Percentiles rank a stretch among this genome's conserved stretches.
These are phyloP conservation scores for Anoplopoma fimbria DNA, from an alignment of 2,113 vertebrate genomes.

Conservation along the genomic window DNA sequence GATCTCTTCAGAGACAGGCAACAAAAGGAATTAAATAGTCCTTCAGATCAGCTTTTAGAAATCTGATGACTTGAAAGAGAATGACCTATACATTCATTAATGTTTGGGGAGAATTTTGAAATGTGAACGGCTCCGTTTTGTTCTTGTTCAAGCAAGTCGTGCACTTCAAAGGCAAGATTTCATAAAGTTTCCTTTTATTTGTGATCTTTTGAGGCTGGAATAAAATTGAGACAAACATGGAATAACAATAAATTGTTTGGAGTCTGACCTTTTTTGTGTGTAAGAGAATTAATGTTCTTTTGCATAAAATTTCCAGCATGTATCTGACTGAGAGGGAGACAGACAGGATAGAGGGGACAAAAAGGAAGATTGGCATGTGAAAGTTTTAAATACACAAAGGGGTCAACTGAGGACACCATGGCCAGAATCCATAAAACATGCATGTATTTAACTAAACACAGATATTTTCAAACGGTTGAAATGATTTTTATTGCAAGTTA, in stretches of 20 bases:
- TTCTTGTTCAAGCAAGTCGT: slow-evolving; percentile 28
- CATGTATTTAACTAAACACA: not conserved
- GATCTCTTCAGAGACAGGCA: slow-evolving; percentile 54
- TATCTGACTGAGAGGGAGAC: not conserved
- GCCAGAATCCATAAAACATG: not conserved
- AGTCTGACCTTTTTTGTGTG: not conserved
- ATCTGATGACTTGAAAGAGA: slow-evolving; percentile 54
- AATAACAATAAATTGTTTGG: not conserved
- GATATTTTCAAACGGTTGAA: not conserved
- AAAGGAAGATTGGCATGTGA: not conserved
- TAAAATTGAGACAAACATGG: not conserved
- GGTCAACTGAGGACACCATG: not conserved
- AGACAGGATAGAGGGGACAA: too few relatives aligned
- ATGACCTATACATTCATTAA: slow-evolving; percentile 50
- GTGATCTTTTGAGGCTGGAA: not conserved
- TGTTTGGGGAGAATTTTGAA: slow-evolving; percentile 36
- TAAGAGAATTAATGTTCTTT: not conserved
- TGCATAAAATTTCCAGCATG: not conserved
- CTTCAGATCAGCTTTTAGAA: slow-evolving; percentile 53
- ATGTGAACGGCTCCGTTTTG: slow-evolving; percentile 43
- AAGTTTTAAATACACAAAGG: not conserved
- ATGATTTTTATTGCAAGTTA: not conserved
- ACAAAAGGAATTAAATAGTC: slow-evolving; percentile 64
- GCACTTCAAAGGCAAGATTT: slow-evolving; percentile 34
- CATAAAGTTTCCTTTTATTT: slow-evolving; percentile 8